These are phyloP conservation scores for Chelmon rostratus DNA, from an alignment of 2,797 vertebrate genomes.

Conservation along the genomic window DNA sequence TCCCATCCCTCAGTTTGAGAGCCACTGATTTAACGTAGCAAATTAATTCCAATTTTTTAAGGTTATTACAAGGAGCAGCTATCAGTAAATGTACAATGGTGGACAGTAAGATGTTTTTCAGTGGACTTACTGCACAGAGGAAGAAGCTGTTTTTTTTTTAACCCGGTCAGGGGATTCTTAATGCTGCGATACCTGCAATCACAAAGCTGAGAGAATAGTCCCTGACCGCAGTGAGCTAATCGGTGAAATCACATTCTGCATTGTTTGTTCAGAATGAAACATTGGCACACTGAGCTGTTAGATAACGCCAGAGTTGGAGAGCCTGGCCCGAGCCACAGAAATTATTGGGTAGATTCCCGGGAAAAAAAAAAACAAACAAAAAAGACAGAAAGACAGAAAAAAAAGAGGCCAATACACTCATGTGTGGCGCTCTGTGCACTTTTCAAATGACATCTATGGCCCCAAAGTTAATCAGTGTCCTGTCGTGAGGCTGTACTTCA, in stretches of 20 bases:
- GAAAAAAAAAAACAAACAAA: not conserved
- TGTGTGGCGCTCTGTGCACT: slow-evolving; percentile 22
- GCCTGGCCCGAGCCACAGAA: not conserved
- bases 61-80: no score
- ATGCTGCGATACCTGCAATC: not conserved
- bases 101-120: not conserved
- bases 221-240: not conserved
- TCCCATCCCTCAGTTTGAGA: no score
- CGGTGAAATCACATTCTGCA: slow-evolving; percentile 20
- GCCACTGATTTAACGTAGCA: no score
- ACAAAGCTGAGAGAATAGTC: slow-evolving; percentile 8
- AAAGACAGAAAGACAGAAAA: not conserved
- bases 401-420: not conserved
- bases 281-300: slow-evolving; percentile 11
- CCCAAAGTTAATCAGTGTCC: slow-evolving; percentile 24
- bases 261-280: slow-evolving; percentile 20
- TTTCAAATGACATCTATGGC: slow-evolving; percentile 40
- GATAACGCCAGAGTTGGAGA: slow-evolving; percentile 22
- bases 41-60: no score
- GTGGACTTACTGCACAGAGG: not conserved
- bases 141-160: not conserved
- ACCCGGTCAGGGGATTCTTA: not conserved
- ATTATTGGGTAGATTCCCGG: slow-evolving; percentile 28
- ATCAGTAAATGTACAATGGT: not conserved
- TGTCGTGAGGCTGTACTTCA: slow-evolving; percentile 25